Evolutionary conservation across 2,888 invertebrate genomes (phyloP).

Genomic region (Chrysolina americana): DNA sequence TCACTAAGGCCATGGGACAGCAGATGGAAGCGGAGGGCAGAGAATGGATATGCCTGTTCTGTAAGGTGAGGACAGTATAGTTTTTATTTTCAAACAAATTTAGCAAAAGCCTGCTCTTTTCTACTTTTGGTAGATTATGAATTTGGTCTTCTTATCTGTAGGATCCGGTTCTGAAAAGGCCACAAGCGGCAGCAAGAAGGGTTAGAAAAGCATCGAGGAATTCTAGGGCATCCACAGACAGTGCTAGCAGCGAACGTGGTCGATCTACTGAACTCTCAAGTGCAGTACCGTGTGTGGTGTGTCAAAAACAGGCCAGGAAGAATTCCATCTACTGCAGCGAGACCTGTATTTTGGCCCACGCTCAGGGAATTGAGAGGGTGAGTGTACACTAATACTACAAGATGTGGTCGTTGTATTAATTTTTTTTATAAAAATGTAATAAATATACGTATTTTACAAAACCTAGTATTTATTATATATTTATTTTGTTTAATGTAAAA

Average conservation of each 20-base stretch:
- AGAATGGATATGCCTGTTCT: constrained; percentile 93
- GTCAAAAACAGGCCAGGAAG: constrained; percentile 81
- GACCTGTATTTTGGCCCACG: constrained; percentile 88
- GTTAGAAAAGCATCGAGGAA: constrained; percentile 66
- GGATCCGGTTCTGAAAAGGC: constrained; percentile 64
- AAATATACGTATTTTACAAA: too few relatives aligned
- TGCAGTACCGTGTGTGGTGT: constrained; percentile 78
- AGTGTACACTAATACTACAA: constrained; percentile 32
- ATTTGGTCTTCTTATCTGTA: constrained; percentile 31
- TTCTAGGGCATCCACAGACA: constrained; percentile 64
- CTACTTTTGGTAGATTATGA: not conserved
- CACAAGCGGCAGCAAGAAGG: constrained; percentile 66
- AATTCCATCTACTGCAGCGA: constrained; percentile 93
- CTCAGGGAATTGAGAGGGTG: constrained; percentile 77
- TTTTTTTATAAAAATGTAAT: too few relatives aligned
- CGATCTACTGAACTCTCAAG: constrained; percentile 42
- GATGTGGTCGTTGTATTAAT: too few relatives aligned
- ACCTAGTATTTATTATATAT: too few relatives aligned
- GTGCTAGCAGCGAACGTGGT: constrained; percentile 56
- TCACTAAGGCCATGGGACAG: constrained; percentile 91
- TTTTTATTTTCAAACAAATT: too few relatives aligned
- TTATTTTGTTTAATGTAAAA: too few relatives aligned
- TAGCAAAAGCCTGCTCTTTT: not conserved
- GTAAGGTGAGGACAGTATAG: constrained; percentile 72
- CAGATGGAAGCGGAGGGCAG: constrained; percentile 92